Evolutionary conservation across 2,888 invertebrate species (phyloP).

Genomic region (Nymphalis polychloros): DNA sequence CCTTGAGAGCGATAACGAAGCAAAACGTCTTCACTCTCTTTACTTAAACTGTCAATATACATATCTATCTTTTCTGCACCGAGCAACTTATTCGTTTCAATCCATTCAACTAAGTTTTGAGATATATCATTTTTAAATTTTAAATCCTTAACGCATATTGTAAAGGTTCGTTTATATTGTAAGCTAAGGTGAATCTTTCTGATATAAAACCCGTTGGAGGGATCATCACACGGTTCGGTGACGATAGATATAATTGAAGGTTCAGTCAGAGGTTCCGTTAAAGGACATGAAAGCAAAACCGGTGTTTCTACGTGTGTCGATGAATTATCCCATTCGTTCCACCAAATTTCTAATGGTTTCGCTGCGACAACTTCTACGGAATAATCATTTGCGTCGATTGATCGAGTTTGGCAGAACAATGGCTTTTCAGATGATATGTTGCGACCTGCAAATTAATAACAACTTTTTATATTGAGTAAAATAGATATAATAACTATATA

Average conservation of each 20-base stretch:
- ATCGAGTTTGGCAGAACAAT: conserved; percentile 80
- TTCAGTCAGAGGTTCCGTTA: conserved; percentile 70
- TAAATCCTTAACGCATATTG: conserved; percentile 87
- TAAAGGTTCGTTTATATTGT: conserved; percentile 72
- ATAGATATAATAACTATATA: no score
- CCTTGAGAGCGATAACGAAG: conserved; percentile 79
- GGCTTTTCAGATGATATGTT: conserved; percentile 63
- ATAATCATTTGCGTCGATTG: conserved; percentile 59
- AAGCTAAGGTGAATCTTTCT: conserved; percentile 44
- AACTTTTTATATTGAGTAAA: conserved; percentile 7
- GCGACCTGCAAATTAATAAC: conserved; percentile 61
- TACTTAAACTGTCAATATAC: conserved; percentile 83
- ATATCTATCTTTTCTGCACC: conserved; percentile 85
- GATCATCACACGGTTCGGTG: conserved; percentile 74
- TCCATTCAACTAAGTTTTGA: conserved; percentile 85
- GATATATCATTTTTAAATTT: conserved; percentile 84
- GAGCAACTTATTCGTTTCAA: conserved; percentile 85
- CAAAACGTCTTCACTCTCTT: conserved; percentile 79
- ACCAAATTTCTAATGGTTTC: conserved; percentile 83
- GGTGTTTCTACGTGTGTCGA: conserved; percentile 77
- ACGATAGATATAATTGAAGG: conserved; percentile 75
- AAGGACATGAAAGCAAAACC: conserved; percentile 83
- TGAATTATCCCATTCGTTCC: conserved; percentile 82
- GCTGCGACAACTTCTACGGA: conserved; percentile 81
- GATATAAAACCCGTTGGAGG: conserved; percentile 66